Percentiles rank a stretch among this genome's conserved stretches.
Evolutionary conservation across 1,140 invertebrate species (phyloP).

Genomic region (Drosophila obscura): DNA sequence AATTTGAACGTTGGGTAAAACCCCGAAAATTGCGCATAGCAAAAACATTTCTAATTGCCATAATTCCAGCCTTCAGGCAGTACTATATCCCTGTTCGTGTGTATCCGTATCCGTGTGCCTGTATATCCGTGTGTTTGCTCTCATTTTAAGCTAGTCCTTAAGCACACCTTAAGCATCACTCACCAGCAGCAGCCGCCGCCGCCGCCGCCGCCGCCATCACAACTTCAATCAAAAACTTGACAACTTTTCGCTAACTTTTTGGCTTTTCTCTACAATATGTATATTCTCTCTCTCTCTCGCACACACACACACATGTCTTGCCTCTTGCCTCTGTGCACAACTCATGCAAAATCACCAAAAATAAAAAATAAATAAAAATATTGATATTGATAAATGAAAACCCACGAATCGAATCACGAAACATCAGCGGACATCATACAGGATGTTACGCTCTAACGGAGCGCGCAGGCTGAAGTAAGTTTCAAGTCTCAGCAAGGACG

Average conservation of each 20-base stretch:
- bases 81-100: too few species aligned
- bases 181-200: too few species aligned
- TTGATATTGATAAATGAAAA: slow-evolving; percentile 10
- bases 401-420: slow-evolving; percentile 23
- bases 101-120: not conserved
- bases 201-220: too few species aligned
- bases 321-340: not conserved
- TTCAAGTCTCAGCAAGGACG: slow-evolving; percentile 47
- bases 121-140: slow-evolving; percentile 5
- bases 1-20: not conserved
- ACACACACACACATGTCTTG: slow-evolving; percentile 46
- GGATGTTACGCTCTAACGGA: slow-evolving; percentile 84
- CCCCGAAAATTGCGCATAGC: too few species aligned
- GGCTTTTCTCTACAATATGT: slow-evolving; percentile 21
- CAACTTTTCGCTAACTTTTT: slow-evolving; percentile 42
- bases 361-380: slow-evolving; percentile 12
- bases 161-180: slow-evolving; percentile 11
- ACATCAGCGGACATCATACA: slow-evolving; percentile 83
- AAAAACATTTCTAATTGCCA: not conserved
- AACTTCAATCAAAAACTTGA: slow-evolving; percentile 3
- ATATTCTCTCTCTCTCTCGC: slow-evolving; percentile 10
- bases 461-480: slow-evolving; percentile 83
- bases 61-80: too few species aligned
- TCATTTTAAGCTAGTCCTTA: slow-evolving; percentile 60
- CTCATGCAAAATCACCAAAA: slow-evolving; percentile 33